These are phyloP conservation scores for Kryptopterus vitreolus DNA, from an alignment of 2,797 vertebrate genomes.

Conservation along the genomic window DNA sequence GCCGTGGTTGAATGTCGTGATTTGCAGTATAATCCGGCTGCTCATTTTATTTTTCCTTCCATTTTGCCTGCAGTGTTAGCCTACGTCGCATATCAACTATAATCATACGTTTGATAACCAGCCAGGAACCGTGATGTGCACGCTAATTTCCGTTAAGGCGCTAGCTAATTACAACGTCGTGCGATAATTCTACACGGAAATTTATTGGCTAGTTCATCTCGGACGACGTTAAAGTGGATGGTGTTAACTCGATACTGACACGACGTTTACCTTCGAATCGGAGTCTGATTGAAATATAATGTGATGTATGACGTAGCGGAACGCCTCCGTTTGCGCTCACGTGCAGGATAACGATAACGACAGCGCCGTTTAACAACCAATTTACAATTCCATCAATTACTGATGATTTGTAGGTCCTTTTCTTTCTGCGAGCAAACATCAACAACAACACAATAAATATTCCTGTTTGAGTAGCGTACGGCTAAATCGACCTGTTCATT, in stretches of 20 bases:
- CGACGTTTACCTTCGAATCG: no score
- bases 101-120: neutral
- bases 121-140: neutral
- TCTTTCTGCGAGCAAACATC: neutral
- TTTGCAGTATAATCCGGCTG: slow-evolving; percentile 35
- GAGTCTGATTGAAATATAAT: no score
- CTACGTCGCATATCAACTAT: slow-evolving; percentile 10
- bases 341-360: no score
- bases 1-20: slow-evolving; percentile 48
- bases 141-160: neutral
- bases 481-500: neutral
- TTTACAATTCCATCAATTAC: no score
- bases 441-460: neutral
- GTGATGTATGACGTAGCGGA: no score
- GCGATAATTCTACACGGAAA: neutral
- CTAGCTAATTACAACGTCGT: neutral
- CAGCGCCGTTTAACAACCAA: no score
- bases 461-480: neutral
- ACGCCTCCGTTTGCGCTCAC: no score
- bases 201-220: neutral
- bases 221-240: no score
- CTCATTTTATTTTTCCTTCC: neutral
- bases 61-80: slow-evolving; percentile 39
- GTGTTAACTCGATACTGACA: no score
- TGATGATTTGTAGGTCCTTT: neutral